These are phyloP conservation scores for Drusus annulatus DNA, from an alignment of 1,140 invertebrate species.

Conservation along the genomic window DNA sequence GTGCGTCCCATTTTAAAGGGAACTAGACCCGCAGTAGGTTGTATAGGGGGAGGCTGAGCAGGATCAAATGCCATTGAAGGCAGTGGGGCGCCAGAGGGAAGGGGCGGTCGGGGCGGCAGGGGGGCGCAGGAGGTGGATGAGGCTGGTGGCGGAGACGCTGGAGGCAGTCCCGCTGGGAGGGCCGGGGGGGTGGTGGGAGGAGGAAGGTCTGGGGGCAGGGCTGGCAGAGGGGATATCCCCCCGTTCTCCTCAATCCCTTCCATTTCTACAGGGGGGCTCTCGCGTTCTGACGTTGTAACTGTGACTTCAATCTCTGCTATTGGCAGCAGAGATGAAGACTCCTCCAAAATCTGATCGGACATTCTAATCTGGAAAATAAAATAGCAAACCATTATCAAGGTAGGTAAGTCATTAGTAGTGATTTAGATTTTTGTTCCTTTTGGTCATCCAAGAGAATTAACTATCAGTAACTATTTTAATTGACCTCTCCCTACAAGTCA, in stretches of 20 bases:
- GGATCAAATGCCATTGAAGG: background rate
- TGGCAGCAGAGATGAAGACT: background rate
- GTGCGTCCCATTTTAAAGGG: background rate
- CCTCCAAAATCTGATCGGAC: background rate
- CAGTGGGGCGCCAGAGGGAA: background rate
- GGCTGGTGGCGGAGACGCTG: too few relatives aligned
- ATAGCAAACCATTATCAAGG: background rate
- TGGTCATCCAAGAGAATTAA: too few relatives aligned
- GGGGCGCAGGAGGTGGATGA: too few relatives aligned
- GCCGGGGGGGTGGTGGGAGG: constrained; percentile 1
- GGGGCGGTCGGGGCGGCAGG: background rate
- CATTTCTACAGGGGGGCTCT: background rate
- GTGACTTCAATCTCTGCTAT: constrained; percentile 5
- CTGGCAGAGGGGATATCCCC: background rate
- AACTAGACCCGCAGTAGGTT: background rate
- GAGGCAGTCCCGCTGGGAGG: background rate
- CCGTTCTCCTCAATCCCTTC: background rate
- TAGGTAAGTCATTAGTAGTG: background rate
- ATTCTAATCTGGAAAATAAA: background rate
- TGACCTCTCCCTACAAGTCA: too few relatives aligned
- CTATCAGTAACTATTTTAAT: too few relatives aligned
- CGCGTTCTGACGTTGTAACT: background rate
- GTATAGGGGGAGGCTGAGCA: background rate
- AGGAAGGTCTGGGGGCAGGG: background rate
- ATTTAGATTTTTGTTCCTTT: too few relatives aligned